Percentiles rank a stretch among this genome's conserved stretches.
phyloP scores from a whole-genome alignment of 2,888 invertebrate genomes.

The Dasypolia templi region DNA sequence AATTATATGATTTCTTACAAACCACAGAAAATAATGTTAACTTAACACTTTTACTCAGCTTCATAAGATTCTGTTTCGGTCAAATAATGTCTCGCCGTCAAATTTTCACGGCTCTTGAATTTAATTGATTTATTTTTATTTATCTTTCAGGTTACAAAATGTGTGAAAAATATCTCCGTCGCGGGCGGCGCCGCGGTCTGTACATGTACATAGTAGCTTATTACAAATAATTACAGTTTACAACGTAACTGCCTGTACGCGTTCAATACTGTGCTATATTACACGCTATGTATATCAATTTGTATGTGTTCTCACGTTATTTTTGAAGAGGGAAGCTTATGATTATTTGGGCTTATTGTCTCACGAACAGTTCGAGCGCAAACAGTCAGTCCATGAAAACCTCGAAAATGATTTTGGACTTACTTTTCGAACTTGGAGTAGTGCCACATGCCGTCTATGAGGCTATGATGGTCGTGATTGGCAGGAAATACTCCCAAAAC shows the following conservation, averaged over 20 bases:
- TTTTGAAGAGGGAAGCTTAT: constrained; percentile 2
- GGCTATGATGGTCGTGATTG: background rate
- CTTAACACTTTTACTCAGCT: too few relatives aligned
- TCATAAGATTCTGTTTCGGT: too few relatives aligned
- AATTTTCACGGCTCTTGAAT: background rate
- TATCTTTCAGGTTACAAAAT: constrained; percentile 47
- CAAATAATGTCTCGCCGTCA: background rate
- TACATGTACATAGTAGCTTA: constrained; percentile 65
- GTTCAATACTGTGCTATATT: constrained; percentile 38
- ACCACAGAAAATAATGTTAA: too few relatives aligned
- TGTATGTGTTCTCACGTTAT: constrained; percentile 22
- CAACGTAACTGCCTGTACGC: constrained; percentile 42
- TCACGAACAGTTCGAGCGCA: too few relatives aligned
- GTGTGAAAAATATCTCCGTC: constrained; percentile 53
- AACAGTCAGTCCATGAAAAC: too few relatives aligned
- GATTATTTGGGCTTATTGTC: background rate
- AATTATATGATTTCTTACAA: too few relatives aligned
- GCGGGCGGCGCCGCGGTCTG: constrained; percentile 67
- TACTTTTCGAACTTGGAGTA: too few relatives aligned
- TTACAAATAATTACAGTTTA: constrained; percentile 46
- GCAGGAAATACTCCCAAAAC: background rate
- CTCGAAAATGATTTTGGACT: too few relatives aligned
- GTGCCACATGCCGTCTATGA: background rate
- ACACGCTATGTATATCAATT: constrained; percentile 34
- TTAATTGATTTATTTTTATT: background rate